Conservation (phyloP, 2,888 invertebrate species). For the Perizoma flavofasciatum region DNA sequence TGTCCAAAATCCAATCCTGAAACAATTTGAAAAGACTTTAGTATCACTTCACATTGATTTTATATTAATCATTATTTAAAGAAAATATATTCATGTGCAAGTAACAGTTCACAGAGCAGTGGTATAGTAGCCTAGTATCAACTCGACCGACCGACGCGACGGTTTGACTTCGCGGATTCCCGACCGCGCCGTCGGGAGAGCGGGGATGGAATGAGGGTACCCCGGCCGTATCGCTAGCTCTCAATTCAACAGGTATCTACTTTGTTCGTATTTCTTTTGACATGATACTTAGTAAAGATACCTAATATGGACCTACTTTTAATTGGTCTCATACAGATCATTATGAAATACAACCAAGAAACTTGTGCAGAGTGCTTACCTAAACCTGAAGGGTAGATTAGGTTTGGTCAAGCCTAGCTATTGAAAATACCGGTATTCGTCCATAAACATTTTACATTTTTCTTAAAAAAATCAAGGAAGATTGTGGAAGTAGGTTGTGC, state of each 20-base stretch:
- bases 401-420: no score
- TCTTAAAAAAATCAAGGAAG: not conserved
- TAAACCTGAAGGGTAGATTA: no score
- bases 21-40: constrained; percentile 37
- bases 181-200: constrained; percentile 54
- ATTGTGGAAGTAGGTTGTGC: constrained; percentile 2
- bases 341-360: constrained; percentile 11
- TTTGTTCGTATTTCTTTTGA: constrained; percentile 54
- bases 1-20: constrained; percentile 41
- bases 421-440: no score
- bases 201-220: constrained; percentile 57
- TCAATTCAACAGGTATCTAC: constrained; percentile 66
- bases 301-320: constrained; percentile 14
- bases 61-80: not conserved
- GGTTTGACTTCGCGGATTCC: constrained; percentile 40
- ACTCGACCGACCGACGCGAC: constrained; percentile 15
- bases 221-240: constrained; percentile 42
- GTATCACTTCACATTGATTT: constrained; percentile 4
- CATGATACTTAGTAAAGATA: constrained; percentile 16
- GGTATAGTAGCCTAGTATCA: constrained; percentile 33
- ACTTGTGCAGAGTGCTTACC: not conserved
- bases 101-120: constrained; percentile 18
- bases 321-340: constrained; percentile 11
- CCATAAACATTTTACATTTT: no score
- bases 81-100: not conserved